Percentiles rank a stretch among this genome's conserved stretches.
Conservation (phyloP, 2,797 vertebrate genomes). For the Lepilemur ruficaudatus region DNA sequence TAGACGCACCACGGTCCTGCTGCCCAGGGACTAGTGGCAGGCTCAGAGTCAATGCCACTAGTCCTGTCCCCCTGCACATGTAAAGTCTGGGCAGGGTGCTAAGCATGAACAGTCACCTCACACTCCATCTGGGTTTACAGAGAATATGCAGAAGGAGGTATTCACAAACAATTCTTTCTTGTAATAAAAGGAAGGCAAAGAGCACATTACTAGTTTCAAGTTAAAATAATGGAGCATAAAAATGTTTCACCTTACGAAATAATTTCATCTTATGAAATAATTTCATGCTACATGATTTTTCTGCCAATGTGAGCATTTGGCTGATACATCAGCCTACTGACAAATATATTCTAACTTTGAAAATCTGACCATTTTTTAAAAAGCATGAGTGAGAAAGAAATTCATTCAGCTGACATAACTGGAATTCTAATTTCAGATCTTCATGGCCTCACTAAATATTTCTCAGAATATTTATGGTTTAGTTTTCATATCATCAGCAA, state of each 20-base stretch:
- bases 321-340: constrained; percentile 1
- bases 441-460: constrained; percentile 39
- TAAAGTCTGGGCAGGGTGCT: background rate
- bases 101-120: background rate
- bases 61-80: too few relatives aligned
- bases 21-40: background rate
- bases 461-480: constrained; percentile 23
- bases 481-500: constrained; percentile 13
- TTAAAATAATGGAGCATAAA: constrained; percentile 48
- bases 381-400: constrained; percentile 26
- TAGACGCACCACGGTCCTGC: background rate
- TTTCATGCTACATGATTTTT: constrained; percentile 52
- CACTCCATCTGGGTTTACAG: background rate
- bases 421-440: constrained; percentile 43
- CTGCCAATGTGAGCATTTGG: constrained; percentile 45
- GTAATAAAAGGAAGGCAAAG: constrained; percentile 1
- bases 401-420: background rate
- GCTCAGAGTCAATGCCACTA: background rate
- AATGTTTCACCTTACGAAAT: constrained; percentile 34
- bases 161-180: background rate
- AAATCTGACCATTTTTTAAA: background rate
- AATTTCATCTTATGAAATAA: constrained; percentile 38
- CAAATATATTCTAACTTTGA: constrained; percentile 43
- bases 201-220: background rate
- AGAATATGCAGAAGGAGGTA: background rate